These are phyloP conservation scores for Ormyrus rosae DNA, from an alignment of 2,888 invertebrate genomes.

Conservation along the genomic window DNA sequence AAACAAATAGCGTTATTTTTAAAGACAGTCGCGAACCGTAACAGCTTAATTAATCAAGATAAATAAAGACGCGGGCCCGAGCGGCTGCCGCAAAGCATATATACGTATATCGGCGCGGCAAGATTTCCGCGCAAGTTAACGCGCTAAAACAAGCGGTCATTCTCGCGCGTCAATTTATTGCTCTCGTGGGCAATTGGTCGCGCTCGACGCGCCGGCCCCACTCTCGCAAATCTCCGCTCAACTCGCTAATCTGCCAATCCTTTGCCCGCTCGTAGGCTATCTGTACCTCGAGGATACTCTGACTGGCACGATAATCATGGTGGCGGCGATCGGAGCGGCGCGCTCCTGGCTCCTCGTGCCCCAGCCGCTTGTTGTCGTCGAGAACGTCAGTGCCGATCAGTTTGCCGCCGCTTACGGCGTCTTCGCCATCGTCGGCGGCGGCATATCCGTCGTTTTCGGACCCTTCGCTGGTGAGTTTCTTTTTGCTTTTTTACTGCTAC, in stretches of 20 bases:
- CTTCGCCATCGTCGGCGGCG: conserved; percentile 84
- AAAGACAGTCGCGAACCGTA: too few species aligned
- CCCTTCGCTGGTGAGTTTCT: conserved; percentile 80
- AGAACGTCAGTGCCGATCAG: conserved; percentile 81
- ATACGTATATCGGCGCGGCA: too few species aligned
- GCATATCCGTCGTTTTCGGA: conserved; percentile 82
- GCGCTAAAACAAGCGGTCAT: background rate
- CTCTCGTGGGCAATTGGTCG: too few species aligned
- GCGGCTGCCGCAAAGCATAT: too few species aligned
- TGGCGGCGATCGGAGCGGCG: conserved; percentile 82
- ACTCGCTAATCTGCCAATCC: background rate
- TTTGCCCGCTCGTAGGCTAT: conserved; percentile 76
- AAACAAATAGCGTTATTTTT: too few species aligned
- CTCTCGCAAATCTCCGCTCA: too few species aligned
- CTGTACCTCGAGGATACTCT: conserved; percentile 78
- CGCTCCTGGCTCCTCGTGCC: conserved; percentile 85
- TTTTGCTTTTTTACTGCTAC: background rate
- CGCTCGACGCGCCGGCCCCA: too few species aligned
- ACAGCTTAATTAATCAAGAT: too few species aligned
- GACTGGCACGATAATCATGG: conserved; percentile 79
- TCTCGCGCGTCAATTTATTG: conserved; percentile 4
- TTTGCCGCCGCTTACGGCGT: conserved; percentile 86
- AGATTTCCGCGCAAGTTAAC: too few species aligned
- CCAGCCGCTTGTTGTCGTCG: conserved; percentile 84
- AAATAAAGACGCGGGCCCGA: too few species aligned